Evolutionary conservation across 2,888 invertebrate genomes (phyloP), one percentile per base, ranked within the genome.

Genomic region (Polydrusus cervinus): DNA sequence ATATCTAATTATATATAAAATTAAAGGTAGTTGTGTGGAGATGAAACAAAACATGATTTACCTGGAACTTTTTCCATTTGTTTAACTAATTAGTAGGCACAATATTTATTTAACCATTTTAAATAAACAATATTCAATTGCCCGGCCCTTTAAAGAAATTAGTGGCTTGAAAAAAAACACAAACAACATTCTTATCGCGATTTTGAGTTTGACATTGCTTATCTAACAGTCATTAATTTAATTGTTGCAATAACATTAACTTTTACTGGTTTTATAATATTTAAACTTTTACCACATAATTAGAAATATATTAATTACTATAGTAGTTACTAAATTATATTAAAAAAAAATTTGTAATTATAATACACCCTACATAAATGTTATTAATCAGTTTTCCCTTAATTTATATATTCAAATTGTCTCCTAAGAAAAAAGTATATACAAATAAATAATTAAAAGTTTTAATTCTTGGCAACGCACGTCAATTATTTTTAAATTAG

Each of bases 31-130:
- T 25, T 25, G 1, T 51, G 20, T 18, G 5, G 1, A 49, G n/a
- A 16, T 20, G 20, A 18, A 51, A 3, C 9, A 45, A 45, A n/a
- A 3, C n/a, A 11, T 45, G 6, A 20, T 53, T 55, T 55, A 55
- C 55, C 55, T 55, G 34, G 55, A 14, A 55, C 3, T 34, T 14
- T 55, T 55, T 55, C 55, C 55, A 55, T 55, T 34, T 34, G 34
- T 34, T 2, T 43, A 25, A 3, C 25, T 5, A 1, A 3, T 25
- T 5, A 25, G 25, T 25, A 25, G 5, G 5, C 25, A 25, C 25
- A 25, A 25, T 3, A 25, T 25, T 1, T 25, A n/a, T n/a, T n/a
- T 1, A 40, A 40, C 2, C 9, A 40, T 40, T 9, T 30, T 5
- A 30, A 5, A 30, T 30, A 30, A 3, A 30, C 30, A 30, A 30